Evolutionary conservation across 2,888 invertebrate genomes (phyloP), one percentile per base, ranked within the genome.

Genomic region (Anagyrus pseudococci): DNA sequence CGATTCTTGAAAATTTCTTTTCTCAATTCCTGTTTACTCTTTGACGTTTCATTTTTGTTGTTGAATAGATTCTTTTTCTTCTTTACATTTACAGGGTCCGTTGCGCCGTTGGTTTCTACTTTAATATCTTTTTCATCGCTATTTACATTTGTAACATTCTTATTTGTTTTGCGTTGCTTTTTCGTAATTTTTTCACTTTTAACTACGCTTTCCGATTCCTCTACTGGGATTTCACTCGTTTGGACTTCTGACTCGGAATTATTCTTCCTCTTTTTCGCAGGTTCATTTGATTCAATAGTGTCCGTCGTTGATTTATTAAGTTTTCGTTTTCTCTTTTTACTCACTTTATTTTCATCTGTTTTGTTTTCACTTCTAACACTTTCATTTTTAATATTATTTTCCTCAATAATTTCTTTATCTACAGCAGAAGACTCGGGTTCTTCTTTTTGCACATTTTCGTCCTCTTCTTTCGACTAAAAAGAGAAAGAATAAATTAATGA

Each of bases 141-240:
- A 37, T 4, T 8, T 37, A n/a, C 22, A 20, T 53, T 6, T 26
- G 43, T n/a, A 44, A 40, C 4, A 4, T 53, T 29, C 15, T 53
- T 23, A 15, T 15, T 37, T 37, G 8, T 2, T 46, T 48, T 54
- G 58, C 20, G 20, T 62, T 49, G 26, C 23, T 23, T 25, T 22
- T 37, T 37, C 8, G 3, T 10, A 15, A 15, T 37, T 37, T 63
- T 62, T 64, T 49, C 46, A 15, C 58, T 46, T 53, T 58, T 65
- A n/a, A 7, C 63, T 72, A 67, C 7, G 57, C 64, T 53, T 73
- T 74, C 58, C 71, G 20, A 7, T 8, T 48, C 10, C 23, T 53
- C 26, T 46, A 15, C 6, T 20, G n/a, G 22, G 20, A 7, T 1
- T 23, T 33, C 19, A 13, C 17, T 19, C 19, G 13, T 29, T 44